A percentile compares a stretch with the other conserved stretches of the same genome.
These are phyloP conservation scores for Oligia strigilis DNA, from an alignment of 2,888 invertebrate genomes.

Conservation along the genomic window DNA sequence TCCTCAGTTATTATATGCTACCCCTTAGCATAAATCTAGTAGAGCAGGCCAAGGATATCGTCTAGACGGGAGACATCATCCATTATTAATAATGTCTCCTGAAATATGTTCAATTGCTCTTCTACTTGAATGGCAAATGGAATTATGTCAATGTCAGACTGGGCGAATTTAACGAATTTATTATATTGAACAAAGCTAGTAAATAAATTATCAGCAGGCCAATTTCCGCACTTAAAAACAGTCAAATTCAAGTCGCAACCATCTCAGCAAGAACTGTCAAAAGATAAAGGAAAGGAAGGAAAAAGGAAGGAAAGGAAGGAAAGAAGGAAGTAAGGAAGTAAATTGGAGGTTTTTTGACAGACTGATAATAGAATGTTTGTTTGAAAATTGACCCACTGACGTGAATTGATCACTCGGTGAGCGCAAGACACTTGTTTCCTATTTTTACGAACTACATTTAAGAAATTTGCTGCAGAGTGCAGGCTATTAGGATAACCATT, in stretches of 20 bases:
- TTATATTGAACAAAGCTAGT: not conserved
- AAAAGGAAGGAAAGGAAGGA: too few species aligned
- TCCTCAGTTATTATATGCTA: slow-evolving; percentile 9
- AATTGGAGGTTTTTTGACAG: not conserved
- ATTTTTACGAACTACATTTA: not conserved
- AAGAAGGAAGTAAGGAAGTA: not conserved
- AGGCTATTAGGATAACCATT: not conserved
- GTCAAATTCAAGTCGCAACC: not conserved
- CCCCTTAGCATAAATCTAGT: slow-evolving; percentile 26
- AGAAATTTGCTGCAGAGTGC: not conserved
- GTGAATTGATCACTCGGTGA: not conserved
- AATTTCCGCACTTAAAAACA: not conserved
- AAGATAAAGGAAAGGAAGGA: not conserved
- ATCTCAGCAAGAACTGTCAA: not conserved
- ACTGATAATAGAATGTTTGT: not conserved
- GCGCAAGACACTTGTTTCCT: not conserved
- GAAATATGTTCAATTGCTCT: slow-evolving; percentile 42
- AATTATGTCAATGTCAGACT: slow-evolving; percentile 41
- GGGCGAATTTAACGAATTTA: not conserved
- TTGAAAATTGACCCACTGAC: too few species aligned
- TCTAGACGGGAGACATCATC: slow-evolving; percentile 67
- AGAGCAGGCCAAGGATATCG: slow-evolving; percentile 56
- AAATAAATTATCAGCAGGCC: not conserved
- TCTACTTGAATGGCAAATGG: slow-evolving; percentile 24
- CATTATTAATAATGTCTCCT: slow-evolving; percentile 56